Evolutionary conservation across 2,888 invertebrate species (phyloP), one percentile per base, ranked within the genome.

Genomic region (Monoplex corrugatus): DNA sequence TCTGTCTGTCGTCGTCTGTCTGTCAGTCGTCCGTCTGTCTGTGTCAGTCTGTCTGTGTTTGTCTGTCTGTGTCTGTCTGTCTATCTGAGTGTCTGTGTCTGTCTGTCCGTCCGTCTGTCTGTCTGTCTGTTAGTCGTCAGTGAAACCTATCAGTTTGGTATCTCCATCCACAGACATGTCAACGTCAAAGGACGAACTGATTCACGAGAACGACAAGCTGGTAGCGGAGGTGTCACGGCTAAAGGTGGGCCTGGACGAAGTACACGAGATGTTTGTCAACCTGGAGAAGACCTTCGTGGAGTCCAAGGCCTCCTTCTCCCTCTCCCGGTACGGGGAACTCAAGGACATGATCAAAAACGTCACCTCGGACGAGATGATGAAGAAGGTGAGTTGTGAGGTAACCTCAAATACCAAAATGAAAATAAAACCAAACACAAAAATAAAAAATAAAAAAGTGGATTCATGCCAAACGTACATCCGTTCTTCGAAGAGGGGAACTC

Each of bases 321-420:
- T 89, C 1, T 63, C 83, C 23, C 57, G 90, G 32, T 91, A 91
- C 78, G 90, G 90, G 19, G 89, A 89, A 72, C 89, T 91, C 68
- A 91, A 91, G 63, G 89, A 89, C 44, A 91, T 91, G 90, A 91
- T 91, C 88, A 91, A 91, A 86, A 87, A 82, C 2, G 75, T 88
- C 50, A 89, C 90, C n/a, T 89, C 82, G 40, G 89, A 91, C 16
- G 83, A 78, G 32, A 23, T 45, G 19, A n/a, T 87, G 80, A 80
- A 80, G 38, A 87, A 80, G 87, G 87, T 80, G 80, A 40, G 80
- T 44, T 3, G 2, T 80, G 38, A 16, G 78, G n/a, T n/a, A n/a
- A n/a, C n/a, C n/a, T n/a, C n/a, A n/a, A n/a, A n/a, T n/a, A n/a
- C n/a, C n/a, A n/a, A n/a, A n/a, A n/a, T n/a, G n/a, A n/a, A n/a